Percentiles rank a stretch among this genome's conserved stretches.
These are phyloP conservation scores for Scomber scombrus DNA, from an alignment of 2,113 vertebrate species.

Conservation along the genomic window DNA sequence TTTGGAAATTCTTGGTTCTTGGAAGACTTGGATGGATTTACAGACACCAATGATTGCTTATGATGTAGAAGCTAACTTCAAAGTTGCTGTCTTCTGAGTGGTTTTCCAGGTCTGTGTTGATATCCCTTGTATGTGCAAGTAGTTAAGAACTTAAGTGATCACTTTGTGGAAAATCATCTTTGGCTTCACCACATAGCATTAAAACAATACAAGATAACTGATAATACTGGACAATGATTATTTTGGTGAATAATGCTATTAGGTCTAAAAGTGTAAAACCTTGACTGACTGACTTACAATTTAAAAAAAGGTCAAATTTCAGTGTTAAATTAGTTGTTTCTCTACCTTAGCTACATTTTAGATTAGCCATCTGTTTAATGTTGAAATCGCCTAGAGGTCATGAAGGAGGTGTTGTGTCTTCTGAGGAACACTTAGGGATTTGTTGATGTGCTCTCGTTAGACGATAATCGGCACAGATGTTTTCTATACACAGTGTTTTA, in stretches of 20 bases:
- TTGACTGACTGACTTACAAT: neutral
- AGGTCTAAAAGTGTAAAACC: neutral
- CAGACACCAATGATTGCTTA: neutral
- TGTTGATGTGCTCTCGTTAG: neutral
- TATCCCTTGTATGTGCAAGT: neutral
- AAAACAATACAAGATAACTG: too few species aligned
- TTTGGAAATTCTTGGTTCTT: neutral
- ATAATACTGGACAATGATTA: too few species aligned
- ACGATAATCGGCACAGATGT: neutral
- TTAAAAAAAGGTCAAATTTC: neutral
- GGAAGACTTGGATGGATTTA: neutral
- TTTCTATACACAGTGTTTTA: neutral
- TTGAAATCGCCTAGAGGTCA: neutral
- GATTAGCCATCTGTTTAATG: neutral
- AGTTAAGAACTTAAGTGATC: too few species aligned
- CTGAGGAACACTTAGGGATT: neutral
- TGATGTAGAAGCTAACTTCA: neutral
- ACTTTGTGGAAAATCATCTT: too few species aligned
- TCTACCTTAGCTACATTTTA: neutral
- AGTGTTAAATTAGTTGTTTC: neutral
- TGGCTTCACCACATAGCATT: too few species aligned
- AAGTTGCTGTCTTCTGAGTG: neutral
- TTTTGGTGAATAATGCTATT: neutral
- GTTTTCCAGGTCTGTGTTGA: neutral
- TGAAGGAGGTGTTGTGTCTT: neutral